Evolutionary conservation across 2,888 invertebrate species (phyloP), one percentile per base, ranked within the genome.

Genomic region (Helleia helle): DNA sequence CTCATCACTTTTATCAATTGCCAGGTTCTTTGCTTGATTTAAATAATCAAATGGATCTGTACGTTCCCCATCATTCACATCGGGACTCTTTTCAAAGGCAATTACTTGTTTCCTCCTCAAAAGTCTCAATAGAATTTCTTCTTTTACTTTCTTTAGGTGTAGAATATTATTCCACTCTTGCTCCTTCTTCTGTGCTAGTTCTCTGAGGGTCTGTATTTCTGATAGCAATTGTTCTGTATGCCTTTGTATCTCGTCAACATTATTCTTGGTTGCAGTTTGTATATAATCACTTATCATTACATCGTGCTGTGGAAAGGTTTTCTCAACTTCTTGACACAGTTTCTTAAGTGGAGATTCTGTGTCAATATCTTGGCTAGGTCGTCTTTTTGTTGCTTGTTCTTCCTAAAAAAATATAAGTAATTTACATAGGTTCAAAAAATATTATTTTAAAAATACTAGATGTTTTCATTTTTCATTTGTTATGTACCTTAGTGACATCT

Each of bases 91-190:
- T 43, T 84, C 84, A 38, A 75, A 84, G 0, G 81, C 72, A 7
- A 90, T 57, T 2, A 91, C 86, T 55, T 92, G 91, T 55, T 90
- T 89, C 53, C 89, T 87, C 44, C 94, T 86, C 43, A 92, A 84
- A 24, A 95, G 72, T 50, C 94, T 83, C 4, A 92, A 74, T 37
- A 92, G 76, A 13, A 94, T 88, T 61, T 95, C 94, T 60, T 95
- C 93, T 74, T 95, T 95, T 2, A 94, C 87, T 65, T 94, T 94
- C 63, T 93, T 93, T 51, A 94, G 77, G 58, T 93, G 91, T 8
- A 95, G 68, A 40, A 95, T 90, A 44, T 92, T 91, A 65, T 95
- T 94, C 92, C 94, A 93, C 68, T 95, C 95, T 54, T 90, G 88
- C 74, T 95, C 95, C 65, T 95, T 95, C 58, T 91, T 89, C 55